Evolutionary conservation across 2,113 vertebrate genomes (phyloP), one percentile per base, ranked within the genome.

Genomic region (Notiomystis cincta): DNA sequence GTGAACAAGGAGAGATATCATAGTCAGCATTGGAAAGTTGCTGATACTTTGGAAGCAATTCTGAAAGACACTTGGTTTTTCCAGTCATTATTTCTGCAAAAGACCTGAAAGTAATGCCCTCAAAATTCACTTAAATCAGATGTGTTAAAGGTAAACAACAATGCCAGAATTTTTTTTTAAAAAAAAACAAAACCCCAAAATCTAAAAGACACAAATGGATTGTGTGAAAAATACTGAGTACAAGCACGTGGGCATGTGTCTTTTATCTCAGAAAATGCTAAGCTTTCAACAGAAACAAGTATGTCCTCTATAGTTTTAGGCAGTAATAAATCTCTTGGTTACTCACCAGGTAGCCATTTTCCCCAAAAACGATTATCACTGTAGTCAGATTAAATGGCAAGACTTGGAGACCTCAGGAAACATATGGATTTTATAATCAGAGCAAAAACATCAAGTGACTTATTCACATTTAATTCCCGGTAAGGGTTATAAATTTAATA

Each of bases 391-490:
- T 94, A 90, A 95, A 93, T 42, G 56, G 88, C 62, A 88, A 88
- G 83, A 86, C 82, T 85, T 92, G 65, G 61, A 90, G 82, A 95
- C 44, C 71, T 95, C 90, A 71, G 81, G 77, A 94, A 97, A 93
- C 93, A 94, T 96, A 97, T 92, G 93, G 92, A 91, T 95, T 93
- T 82, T 91, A 94, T 94, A 96, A 94, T 88, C 87, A 91, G 72
- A 93, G 57, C 38, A 95, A 92, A 96, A 95, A 96, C 91, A 89
- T 90, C 48, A 75, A 89, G 91, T 89, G 70, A 72, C 84, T 95
- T 92, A 80, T 47, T 82, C 83, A 91, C 86, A 95, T 94, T 93
- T 90, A 92, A 96, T 93, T 94, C 90, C 87, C 1, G 0, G 75
- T 81, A 91, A 95, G 61, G 86, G 83, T 86, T 96, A 94, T 96